Conservation (phyloP, 2,113 vertebrate genomes). For the Planiliza haematocheilus region DNA sequence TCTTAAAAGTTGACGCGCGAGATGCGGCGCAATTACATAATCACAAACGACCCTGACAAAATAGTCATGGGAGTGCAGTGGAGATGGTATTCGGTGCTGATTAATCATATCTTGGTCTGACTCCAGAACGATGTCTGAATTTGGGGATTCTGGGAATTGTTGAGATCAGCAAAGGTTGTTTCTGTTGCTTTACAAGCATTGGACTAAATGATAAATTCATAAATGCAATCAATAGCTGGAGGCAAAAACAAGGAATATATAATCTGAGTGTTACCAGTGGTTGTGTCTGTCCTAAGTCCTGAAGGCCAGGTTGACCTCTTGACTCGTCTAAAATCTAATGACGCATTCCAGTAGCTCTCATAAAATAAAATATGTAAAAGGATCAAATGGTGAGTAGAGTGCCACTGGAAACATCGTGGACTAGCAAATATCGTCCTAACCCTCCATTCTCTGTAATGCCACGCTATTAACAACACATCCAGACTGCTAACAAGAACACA, state of each 20-base stretch:
- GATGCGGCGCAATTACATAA: constrained; percentile 63
- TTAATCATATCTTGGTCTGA: constrained; percentile 48
- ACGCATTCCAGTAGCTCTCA: constrained; percentile 6
- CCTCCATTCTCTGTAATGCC: constrained; percentile 23
- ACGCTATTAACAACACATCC: constrained; percentile 42
- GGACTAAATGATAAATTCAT: background rate
- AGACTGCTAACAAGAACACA: constrained; percentile 43
- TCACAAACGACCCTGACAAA: constrained; percentile 69
- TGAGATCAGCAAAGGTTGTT: background rate
- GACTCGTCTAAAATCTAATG: constrained; percentile 37
- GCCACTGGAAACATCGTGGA: constrained; percentile 10
- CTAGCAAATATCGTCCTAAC: constrained; percentile 11
- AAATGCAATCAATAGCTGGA: background rate
- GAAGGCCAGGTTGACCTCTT: constrained; percentile 14
- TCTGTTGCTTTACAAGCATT: background rate
- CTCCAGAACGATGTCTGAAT: constrained; percentile 3
- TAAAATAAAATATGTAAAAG: constrained; percentile 48
- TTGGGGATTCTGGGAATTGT: background rate
- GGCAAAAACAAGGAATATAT: background rate
- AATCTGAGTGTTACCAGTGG: background rate
- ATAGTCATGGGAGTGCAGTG: constrained; percentile 46
- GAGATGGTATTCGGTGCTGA: constrained; percentile 59
- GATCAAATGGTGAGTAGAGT: background rate
- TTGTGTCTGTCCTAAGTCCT: too few species aligned
- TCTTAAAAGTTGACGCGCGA: constrained; percentile 59